Base-by-base conservation (phyloP, 2,888 invertebrate genomes). In the Arenicola marina region DNA sequence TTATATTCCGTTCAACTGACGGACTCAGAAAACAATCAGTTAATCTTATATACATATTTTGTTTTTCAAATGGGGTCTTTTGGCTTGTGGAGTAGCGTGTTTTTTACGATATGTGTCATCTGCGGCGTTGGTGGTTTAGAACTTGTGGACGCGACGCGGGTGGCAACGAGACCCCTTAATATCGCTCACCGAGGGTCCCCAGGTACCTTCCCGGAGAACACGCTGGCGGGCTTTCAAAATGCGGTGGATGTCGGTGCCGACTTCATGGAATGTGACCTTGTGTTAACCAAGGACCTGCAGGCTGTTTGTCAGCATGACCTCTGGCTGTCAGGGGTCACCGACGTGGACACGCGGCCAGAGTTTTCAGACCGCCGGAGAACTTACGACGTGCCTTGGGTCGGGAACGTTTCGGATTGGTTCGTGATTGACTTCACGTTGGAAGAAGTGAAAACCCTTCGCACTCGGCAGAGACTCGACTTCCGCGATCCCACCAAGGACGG, bases 251-350 rank as follows among this genome's bases (percentile, higher is more conserved):
- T 58, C 18, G 61, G 61, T 18, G 61, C 61, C 18, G 56, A 61
- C 61, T n/a, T 44, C 33, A 61, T 61, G 11, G 61, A 61, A 45
- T 61, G 61, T 32, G 61, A 61, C 38, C 18, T 61, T n/a, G 11
- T 15, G 4, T 21, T 61, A 31, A 56, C 61, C 32, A 61, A 45
- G 21, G 61, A 61, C 29, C 56, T 43, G 15, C 7, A 51, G 11
- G 24, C 46, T 15, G 56, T 61, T n/a, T 61, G 61, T 32, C 44
- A n/a, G 4, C 61, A 61, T 29, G 61, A 61, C 24, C 18, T 15
- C 28, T 43, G 38, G 31, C 56, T 61, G 18, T 31, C n/a, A 18
- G 4, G 18, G 26, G 15, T 24, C 26, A 61, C 61, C 18, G 56
- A 61, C 56, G 58, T 44, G 15, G 61, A 43, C 56, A n/a, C 11